These are phyloP conservation scores for Tenodera sinensis DNA, from an alignment of 2,888 invertebrate genomes.

Conservation along the genomic window DNA sequence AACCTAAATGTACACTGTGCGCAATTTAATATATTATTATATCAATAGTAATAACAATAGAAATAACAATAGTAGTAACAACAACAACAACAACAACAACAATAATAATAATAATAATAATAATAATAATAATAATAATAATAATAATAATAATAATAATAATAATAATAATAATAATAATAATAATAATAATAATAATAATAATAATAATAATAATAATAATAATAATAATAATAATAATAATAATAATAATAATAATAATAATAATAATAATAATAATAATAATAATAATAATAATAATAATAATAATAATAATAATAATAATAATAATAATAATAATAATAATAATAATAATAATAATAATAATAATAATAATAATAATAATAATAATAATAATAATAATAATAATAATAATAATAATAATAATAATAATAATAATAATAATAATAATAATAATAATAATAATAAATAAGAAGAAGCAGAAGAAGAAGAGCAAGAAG, in stretches of 20 bases:
- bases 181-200: neutral
- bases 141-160: neutral
- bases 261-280: neutral
- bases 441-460: neutral
- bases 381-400: neutral
- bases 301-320: neutral
- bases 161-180: neutral
- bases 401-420: neutral
- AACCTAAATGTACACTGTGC: too few species aligned
- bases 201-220: neutral
- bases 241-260: neutral
- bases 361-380: neutral
- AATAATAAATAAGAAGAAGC: too few species aligned
- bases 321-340: neutral
- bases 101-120: too few species aligned
- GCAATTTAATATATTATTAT: too few species aligned
- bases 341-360: neutral
- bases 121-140: neutral
- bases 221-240: neutral
- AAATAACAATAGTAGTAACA: too few species aligned
- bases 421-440: neutral
- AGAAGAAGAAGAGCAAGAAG: too few species aligned
- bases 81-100: too few species aligned
- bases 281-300: neutral
- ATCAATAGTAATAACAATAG: too few species aligned